These are phyloP conservation scores for Aleiodes leptofemur DNA, from an alignment of 2,888 invertebrate genomes.

Conservation along the genomic window DNA sequence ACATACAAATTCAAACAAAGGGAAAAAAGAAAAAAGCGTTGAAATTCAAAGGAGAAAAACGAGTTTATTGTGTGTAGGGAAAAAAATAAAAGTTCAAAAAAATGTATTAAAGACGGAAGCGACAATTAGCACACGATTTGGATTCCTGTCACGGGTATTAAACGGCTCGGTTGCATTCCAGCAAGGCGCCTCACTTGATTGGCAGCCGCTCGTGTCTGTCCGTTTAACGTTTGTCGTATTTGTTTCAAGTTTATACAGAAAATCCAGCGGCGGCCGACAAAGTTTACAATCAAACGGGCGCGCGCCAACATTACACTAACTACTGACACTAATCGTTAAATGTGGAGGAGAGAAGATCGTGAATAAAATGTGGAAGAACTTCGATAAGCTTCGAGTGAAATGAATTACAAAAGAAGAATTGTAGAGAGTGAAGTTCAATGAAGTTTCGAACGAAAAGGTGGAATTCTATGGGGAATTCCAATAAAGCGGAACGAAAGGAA, in stretches of 20 bases:
- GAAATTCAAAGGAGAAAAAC: constrained; percentile 26
- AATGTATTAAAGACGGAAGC: constrained; percentile 48
- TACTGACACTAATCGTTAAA: constrained; percentile 43
- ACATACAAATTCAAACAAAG: background rate
- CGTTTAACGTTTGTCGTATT: constrained; percentile 4
- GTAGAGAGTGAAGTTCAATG: no score
- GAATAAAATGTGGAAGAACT: constrained; percentile 11
- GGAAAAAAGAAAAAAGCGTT: constrained; percentile 8
- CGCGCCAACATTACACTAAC: constrained; percentile 40
- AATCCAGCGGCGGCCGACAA: constrained; percentile 37
- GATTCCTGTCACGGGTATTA: constrained; percentile 59
- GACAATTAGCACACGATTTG: constrained; percentile 70
- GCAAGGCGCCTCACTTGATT: constrained; percentile 47
- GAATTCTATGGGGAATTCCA: no score
- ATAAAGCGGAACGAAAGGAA: no score
- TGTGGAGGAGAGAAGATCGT: background rate
- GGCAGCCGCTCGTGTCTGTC: constrained; percentile 38
- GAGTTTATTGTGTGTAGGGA: constrained; percentile 7
- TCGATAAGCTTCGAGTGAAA: no score
- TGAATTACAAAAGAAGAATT: no score
- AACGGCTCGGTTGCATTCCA: constrained; percentile 48
- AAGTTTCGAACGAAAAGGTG: no score
- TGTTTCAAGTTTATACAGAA: constrained; percentile 18
- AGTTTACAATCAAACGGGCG: constrained; percentile 42
- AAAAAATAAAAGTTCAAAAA: background rate